These are phyloP conservation scores for Drosophila willistoni DNA, from an alignment of 1,140 invertebrate species.

Conservation along the genomic window DNA sequence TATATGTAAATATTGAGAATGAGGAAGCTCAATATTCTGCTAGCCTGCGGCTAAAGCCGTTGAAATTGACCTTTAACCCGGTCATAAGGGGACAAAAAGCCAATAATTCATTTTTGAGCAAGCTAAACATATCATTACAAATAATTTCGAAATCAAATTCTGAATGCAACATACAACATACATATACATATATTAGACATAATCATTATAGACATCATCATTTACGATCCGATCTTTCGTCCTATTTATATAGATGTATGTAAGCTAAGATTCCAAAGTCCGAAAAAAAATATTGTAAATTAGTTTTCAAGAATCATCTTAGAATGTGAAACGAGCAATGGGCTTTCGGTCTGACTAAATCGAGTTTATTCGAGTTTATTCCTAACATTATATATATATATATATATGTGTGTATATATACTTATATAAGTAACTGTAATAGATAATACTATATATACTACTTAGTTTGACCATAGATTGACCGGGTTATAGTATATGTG, in stretches of 20 bases:
- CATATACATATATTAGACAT: constrained; percentile 1
- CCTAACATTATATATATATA: not conserved
- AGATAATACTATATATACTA: not conserved
- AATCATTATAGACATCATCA: not conserved
- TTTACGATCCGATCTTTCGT: not conserved
- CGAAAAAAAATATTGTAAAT: not conserved
- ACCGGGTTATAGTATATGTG: constrained; percentile 10
- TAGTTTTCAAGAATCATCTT: too few relatives aligned
- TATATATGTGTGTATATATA: not conserved
- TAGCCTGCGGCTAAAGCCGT: constrained; percentile 21
- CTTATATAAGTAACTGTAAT: too few relatives aligned
- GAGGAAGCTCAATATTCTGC: constrained; percentile 21
- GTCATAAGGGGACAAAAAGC: constrained; percentile 24
- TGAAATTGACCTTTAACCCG: constrained; percentile 29
- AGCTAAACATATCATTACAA: not conserved
- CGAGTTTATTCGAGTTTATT: not conserved
- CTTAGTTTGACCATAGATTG: not conserved
- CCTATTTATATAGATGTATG: not conserved
- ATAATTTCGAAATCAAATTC: constrained; percentile 2
- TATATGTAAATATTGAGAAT: constrained; percentile 24
- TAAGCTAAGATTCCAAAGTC: not conserved
- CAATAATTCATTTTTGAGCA: not conserved
- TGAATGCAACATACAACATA: not conserved
- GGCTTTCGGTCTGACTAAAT: not conserved
- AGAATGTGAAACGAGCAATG: too few relatives aligned